Evolutionary conservation across 2,797 vertebrate genomes (phyloP), one percentile per base, ranked within the genome.

Genomic region (Uromys caudimaculatus): DNA sequence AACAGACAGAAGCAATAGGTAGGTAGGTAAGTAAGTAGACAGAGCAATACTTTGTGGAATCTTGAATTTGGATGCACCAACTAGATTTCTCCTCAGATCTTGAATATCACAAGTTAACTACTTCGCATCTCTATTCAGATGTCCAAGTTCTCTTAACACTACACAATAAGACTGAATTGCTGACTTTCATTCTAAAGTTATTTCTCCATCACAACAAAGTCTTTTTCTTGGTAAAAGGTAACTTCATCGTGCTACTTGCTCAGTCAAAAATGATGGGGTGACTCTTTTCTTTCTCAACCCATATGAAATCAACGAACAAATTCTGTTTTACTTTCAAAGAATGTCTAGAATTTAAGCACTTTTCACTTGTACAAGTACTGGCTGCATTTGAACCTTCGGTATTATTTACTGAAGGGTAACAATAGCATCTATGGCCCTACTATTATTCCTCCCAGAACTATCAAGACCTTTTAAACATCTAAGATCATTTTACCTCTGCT

Each of bases 401-500:
- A 87, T 89, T 86, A 79, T 77, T 89, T 73, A 32, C 6, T 82
- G 41, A 17, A 12, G 71, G 73, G 90, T 56, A 54, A 67, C n/a
- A 91, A 38, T 6, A 69, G 11, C 32, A 84, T 76, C 75, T 32
- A 82, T 83, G 6, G 21, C 92, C 93, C 84, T 78, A 75, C 64
- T 38, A 50, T 44, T n/a, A 7, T 0, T 52, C 11, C 32, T 3
- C 23, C 21, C 78, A 78, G 12, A 52, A 87, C 29, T 83, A 62
- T 2, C 14, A 93, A 83, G 69, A 85, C 12, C 32, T 71, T 92
- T 69, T 50, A 88, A 81, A 76, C 13, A 90, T 29, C 8, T 58
- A 87, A 86, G 54, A 87, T 83, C 32, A 84, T 50, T 91, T 90
- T 60, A 93, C 35, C 50, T 89, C 64, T 67, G 83, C 29, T 96